Evolutionary conservation across 2,797 vertebrate genomes (phyloP).

Genomic region (Xerus rutilus): DNA sequence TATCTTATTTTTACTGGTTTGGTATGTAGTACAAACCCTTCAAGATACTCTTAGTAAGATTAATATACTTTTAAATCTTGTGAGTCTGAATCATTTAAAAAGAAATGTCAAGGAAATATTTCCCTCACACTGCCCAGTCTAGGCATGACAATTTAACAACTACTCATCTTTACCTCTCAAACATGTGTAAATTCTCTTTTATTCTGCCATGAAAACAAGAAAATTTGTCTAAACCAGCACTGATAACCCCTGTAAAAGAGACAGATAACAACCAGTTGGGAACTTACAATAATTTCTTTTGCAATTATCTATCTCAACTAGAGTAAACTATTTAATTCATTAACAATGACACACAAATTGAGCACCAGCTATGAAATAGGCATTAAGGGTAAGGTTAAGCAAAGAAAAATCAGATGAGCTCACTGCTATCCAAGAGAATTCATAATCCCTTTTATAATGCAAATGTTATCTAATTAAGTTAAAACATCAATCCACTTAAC

Average conservation of each 20-base stretch:
- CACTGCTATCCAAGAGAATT: neutral
- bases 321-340: neutral
- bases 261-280: neutral
- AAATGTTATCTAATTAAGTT: conserved; percentile 47
- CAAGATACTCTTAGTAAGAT: conserved; percentile 26
- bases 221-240: neutral
- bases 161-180: conserved; percentile 28
- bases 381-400: neutral
- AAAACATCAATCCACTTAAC: conserved; percentile 34
- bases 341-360: conserved; percentile 32
- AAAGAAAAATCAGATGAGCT: neutral
- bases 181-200: conserved; percentile 17
- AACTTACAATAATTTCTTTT: neutral
- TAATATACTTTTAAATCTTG: neutral
- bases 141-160: conserved; percentile 45
- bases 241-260: neutral
- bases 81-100: conserved; percentile 43
- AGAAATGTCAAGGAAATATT: conserved; percentile 54
- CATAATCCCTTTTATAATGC: neutral
- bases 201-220: neutral
- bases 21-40: neutral
- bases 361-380: neutral
- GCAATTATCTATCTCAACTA: neutral
- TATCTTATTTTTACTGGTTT: conserved; percentile 26
- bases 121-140: conserved; percentile 15